Percentiles rank a stretch among this genome's conserved stretches.
These are phyloP conservation scores for Mus caroli DNA, from an alignment of 2,797 vertebrate genomes.

Conservation along the genomic window DNA sequence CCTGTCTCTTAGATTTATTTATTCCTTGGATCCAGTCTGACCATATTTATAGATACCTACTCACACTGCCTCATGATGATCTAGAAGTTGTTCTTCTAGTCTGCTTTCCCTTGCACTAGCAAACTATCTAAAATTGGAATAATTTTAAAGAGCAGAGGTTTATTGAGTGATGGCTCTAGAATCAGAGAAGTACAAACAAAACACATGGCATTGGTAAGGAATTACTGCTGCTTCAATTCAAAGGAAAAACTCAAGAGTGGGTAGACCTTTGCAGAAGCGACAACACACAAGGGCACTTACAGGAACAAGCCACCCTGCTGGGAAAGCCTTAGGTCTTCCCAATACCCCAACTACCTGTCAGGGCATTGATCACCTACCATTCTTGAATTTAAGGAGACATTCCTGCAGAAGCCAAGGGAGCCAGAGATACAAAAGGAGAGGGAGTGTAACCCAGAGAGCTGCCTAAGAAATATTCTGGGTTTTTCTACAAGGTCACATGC, in stretches of 20 bases:
- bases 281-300: no score
- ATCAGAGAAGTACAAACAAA: not conserved
- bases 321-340: not conserved
- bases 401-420: not conserved
- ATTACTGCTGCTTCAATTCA: not conserved
- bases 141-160: not conserved
- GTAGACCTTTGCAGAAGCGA: not conserved
- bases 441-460: not conserved
- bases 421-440: not conserved
- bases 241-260: not conserved
- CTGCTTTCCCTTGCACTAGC: not conserved
- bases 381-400: not conserved
- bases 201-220: no score
- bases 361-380: not conserved
- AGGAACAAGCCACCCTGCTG: not conserved
- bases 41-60: not conserved
- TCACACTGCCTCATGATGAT: not conserved
- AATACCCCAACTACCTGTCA: no score
- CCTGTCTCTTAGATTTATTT: conserved; percentile 41
- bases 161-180: not conserved
- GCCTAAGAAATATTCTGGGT: not conserved
- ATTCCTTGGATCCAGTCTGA: not conserved
- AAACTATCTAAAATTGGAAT: not conserved
- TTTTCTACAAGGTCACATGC: not conserved
- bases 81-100: not conserved